Evolutionary conservation across 2,888 invertebrate species (phyloP), one percentile per base, ranked within the genome.

Genomic region (Rhagophthalmus giganteus): DNA sequence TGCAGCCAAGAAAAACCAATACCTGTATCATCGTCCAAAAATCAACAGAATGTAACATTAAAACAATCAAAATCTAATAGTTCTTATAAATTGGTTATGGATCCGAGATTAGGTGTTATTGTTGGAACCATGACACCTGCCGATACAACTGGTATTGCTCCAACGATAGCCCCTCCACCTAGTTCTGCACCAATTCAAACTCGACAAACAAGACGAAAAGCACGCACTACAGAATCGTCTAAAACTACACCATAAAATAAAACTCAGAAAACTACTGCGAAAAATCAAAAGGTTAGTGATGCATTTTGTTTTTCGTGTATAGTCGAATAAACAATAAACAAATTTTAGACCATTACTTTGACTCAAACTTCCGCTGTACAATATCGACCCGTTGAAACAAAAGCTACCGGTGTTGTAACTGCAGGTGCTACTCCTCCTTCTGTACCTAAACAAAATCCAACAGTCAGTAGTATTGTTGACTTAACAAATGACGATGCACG

Each of bases 391-490:
- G 85, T 87, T 0, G 88, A 88, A 67, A 81, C 80, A 1, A 84
- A 84, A 0, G 85, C 88, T 1, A 82, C 87, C 9, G 88, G 88
- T 8, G 88, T 88, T 4, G 74, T 88, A 55, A 79, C 83, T 1
- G 81, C 35, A 11, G 34, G 28, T 9, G 14, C 8, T 7, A 7
- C 30, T 4, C 7, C 34, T 9, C 12, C 80, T 86, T 1, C 87
- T 1, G 88, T 91, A 2, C 76, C 93, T n/a, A 88, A 90, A 82
- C 84, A 87, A 63, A 32, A 11, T 14, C n/a, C 15, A 27, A 26
- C 76, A 1, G 74, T 78, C 0, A 40, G 13, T 26, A 74, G 80
- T 2, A 77, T 84, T 6, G 84, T 84, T 0, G 85, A 85, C 68
- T 76, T 85, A 10, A 85, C 85, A 2, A 76, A 79, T 41, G 84